Evolutionary conservation across 2,113 vertebrate species (phyloP).

Genomic region (Cynocephalus volans): DNA sequence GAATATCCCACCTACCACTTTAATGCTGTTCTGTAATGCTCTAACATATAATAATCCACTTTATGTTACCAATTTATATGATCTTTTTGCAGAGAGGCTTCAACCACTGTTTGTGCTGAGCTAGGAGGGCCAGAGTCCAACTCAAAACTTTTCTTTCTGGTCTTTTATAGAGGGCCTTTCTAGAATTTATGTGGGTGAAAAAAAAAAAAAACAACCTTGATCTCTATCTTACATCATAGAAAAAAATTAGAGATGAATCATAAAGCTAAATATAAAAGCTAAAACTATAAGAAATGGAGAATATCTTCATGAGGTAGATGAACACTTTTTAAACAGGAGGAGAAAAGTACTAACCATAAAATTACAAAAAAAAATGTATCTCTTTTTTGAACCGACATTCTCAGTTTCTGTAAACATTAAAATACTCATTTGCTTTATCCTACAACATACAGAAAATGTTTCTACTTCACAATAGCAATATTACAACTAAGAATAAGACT

Average conservation of each 20-base stretch:
- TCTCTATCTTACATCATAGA: neutral
- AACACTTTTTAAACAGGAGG: neutral
- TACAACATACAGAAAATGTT: neutral
- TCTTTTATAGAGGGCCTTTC: neutral
- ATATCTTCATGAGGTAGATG: neutral
- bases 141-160: conserved; percentile 34
- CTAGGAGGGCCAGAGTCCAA: neutral
- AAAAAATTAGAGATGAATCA: neutral
- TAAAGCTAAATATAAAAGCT: neutral
- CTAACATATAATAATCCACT: neutral
- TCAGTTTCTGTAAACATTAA: conserved; percentile 23
- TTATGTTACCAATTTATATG: neutral
- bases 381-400: conserved; percentile 31
- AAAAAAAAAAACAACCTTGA: neutral
- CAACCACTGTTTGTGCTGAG: neutral
- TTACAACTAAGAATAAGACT: neutral
- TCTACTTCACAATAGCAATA: neutral
- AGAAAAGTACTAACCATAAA: neutral
- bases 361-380: neutral
- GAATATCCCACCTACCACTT: neutral
- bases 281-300: neutral
- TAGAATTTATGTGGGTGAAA: neutral
- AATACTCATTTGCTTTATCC: conserved; percentile 11
- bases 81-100: neutral
- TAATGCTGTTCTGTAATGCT: neutral